These are phyloP conservation scores for Platysteira castanea DNA, from an alignment of 2,113 vertebrate species.

Conservation along the genomic window DNA sequence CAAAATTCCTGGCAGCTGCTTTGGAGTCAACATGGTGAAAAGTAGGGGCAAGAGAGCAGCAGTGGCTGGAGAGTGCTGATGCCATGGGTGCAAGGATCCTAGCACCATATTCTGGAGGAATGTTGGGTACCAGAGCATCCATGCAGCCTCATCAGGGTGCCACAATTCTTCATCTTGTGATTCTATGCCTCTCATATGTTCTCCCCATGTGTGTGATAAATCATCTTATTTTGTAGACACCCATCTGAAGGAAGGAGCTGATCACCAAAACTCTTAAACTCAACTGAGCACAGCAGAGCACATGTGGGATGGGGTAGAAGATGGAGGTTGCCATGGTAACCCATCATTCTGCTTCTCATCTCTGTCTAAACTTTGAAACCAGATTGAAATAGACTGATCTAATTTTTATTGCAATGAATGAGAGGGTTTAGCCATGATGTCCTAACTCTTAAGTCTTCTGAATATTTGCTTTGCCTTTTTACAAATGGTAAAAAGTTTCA, in stretches of 20 bases:
- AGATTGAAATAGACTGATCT: neutral
- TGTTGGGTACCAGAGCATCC: neutral
- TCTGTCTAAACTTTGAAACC: neutral
- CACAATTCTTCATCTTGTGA: too few relatives aligned
- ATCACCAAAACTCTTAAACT: neutral
- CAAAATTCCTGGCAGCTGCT: neutral
- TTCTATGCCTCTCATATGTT: fast-evolving
- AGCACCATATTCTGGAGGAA: fast-evolving
- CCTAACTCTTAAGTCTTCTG: neutral
- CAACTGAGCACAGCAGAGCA: neutral
- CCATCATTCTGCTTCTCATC: neutral
- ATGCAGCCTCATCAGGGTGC: too few relatives aligned
- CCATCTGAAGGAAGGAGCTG: neutral
- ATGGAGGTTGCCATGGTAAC: neutral
- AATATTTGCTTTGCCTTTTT: neutral
- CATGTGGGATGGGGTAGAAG: neutral
- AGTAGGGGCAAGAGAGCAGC: fast-evolving
- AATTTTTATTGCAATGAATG: neutral
- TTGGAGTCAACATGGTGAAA: fast-evolving
- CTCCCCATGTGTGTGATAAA: neutral
- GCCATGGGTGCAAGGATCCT: fast-evolving
- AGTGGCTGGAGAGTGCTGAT: neutral
- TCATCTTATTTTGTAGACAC: neutral
- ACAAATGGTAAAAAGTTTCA: neutral
- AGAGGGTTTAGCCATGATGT: fast-evolving